These are phyloP conservation scores for Nymphalis c-album DNA, from an alignment of 2,888 invertebrate species.

Conservation along the genomic window DNA sequence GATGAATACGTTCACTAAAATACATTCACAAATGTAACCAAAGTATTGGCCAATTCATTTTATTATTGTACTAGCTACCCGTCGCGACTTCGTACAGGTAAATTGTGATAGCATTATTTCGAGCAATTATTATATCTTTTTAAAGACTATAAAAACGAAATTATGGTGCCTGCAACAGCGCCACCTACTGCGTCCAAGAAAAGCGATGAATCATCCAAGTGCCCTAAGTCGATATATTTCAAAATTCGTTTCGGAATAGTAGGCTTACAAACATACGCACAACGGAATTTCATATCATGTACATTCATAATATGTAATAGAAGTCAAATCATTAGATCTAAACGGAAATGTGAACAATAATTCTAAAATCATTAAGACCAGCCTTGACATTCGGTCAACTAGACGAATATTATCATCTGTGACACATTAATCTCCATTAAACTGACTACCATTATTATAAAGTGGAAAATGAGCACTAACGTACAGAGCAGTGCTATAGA, in stretches of 20 bases:
- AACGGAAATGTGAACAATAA: not conserved
- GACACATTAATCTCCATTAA: not conserved
- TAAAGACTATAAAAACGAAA: no score
- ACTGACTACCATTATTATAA: not conserved
- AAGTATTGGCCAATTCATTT: not conserved
- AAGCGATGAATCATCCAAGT: no score
- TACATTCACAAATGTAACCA: not conserved
- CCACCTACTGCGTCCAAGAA: no score
- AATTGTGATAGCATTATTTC: no score
- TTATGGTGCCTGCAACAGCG: no score
- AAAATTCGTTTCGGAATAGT: no score
- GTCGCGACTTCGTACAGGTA: no score
- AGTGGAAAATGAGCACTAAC: not conserved
- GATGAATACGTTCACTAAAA: not conserved
- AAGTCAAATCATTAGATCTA: not conserved
- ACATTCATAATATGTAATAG: no score
- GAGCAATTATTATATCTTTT: no score
- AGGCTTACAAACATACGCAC: no score
- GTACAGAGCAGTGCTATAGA: not conserved
- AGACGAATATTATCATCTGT: not conserved
- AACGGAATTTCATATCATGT: no score
- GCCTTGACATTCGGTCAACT: conserved; percentile 1
- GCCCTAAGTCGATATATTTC: no score
- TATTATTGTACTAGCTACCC: not conserved
- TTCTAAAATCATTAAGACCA: not conserved